Base-by-base conservation (phyloP, 2,888 invertebrate species). In the Matsumyia berberina region DNA sequence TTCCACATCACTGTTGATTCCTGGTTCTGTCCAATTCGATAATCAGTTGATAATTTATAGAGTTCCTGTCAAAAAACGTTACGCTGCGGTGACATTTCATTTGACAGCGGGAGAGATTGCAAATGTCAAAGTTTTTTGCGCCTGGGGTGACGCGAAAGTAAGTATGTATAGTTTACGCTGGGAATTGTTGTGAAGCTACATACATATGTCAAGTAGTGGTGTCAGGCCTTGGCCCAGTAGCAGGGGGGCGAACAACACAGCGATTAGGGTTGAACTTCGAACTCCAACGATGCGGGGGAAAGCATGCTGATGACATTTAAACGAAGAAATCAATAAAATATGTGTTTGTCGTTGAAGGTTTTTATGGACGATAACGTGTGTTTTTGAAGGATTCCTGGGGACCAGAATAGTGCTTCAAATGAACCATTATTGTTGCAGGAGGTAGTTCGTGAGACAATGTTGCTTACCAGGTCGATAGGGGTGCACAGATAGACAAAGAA, bases 191-290 rank as follows among this genome's bases (percentile, higher is more conserved):
- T 33, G 24, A 29, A 44, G 77, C 39, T 49, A n/a, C n/a, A n/a
- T n/a, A n/a, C n/a, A n/a, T n/a, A 51, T 64, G 57, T 76, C 57
- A 70, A 81, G 77, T 81, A 57, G 76, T 70, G 64, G 76, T 70
- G 64, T 64, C 19, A 58, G 77, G 58, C 82, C 82, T 81, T 81
- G 81, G 70, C 81, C 81, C 70, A 81, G 76, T 76, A 24, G 55
- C 5, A 31, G 8, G 44, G 33, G 33, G 11, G 11, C 7, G n/a
- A 6, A 7, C 24, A 37, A 7, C 29, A 31, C 9, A 15, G 5
- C 29, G 39, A 53, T 46, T 49, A 35, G 19, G 19, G 19, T 6
- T 64, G 49, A 46, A 64, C 46, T 64, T 64, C 8, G 35, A 64
- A 42, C 24, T n/a, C 19, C 8, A 19, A 19, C 17, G 24, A 6